These are phyloP conservation scores for Pangasius larnaudii DNA, from an alignment of 2,797 vertebrate genomes.

Conservation along the genomic window DNA sequence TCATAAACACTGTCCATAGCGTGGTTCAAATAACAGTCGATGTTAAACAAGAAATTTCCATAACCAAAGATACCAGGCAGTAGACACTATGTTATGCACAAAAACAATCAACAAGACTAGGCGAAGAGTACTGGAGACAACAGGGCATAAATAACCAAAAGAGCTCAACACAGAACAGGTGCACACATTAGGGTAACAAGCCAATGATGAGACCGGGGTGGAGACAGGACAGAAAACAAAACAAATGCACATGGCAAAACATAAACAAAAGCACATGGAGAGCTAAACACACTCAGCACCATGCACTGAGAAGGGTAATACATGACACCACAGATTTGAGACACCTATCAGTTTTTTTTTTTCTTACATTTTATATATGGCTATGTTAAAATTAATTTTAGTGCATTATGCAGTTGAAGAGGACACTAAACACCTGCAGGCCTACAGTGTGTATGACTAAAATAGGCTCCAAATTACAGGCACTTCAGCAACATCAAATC, in stretches of 20 bases:
- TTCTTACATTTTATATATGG: neutral
- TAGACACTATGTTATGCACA: neutral
- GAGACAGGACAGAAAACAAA: neutral
- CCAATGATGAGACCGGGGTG: neutral
- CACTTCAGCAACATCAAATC: neutral
- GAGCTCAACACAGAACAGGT: neutral
- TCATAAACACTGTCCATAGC: neutral
- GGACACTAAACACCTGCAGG: constrained; percentile 5
- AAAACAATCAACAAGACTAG: neutral
- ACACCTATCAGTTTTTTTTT: neutral
- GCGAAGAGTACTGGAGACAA: neutral
- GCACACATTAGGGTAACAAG: constrained; percentile 3
- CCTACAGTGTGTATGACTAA: neutral
- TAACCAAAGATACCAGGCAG: neutral
- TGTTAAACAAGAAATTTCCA: neutral
- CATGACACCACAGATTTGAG: neutral
- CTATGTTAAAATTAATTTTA: neutral
- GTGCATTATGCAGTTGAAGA: neutral
- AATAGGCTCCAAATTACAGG: neutral
- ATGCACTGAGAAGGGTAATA: neutral
- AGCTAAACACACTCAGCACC: neutral
- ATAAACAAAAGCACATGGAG: neutral
- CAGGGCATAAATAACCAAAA: neutral
- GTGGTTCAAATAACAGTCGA: neutral
- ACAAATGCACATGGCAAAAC: neutral